Base-by-base conservation (phyloP, 2,888 invertebrate species). In the Caenorhabditis sp. region DNA sequence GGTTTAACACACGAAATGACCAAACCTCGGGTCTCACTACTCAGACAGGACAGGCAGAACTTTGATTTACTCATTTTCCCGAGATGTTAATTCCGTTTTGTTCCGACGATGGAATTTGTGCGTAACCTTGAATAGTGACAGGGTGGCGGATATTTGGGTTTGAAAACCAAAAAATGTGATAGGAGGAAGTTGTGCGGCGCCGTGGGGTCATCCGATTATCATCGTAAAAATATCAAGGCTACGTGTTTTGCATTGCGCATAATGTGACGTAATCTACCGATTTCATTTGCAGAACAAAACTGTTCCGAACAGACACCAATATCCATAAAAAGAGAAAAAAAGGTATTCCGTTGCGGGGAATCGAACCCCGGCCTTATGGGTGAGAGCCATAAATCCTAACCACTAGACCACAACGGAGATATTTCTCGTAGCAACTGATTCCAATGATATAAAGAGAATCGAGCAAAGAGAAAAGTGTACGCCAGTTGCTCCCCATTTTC, bases 351-450 rank as follows among this genome's bases (percentile, higher is more conserved):
- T 76, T 82, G 82, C 82, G 75, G 79, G 79, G 82, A 82, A 80
- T 82, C 82, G 82, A 82, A 82, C 80, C 78, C 82, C 78, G 82
- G 82, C 82, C 80, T 80, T 82, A 78, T 78, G 81, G 81, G 79
- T 81, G 82, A 82, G 80, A 82, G 82, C 82, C 79, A 78, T 75
- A 80, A 82, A 82, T 80, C 78, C 79, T 81, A 79, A 79, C 81
- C 81, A 79, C 79, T 79, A 81, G 79, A 81, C 78, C 81, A 81
- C 81, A 81, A 81, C 81, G 79, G 79, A 81, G 58, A 58, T 45
- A 35, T 9, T 35, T 9, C 13, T 13, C 9, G 35, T 13, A 35
- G 35, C 9, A 35, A 9, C 35, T 3, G 35, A 9, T 13, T 7
- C 6, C 6, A 9, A 35, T 35, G 6, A 35, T 2, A 35, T 7